Conservation (phyloP, 2,113 vertebrate genomes). For the Lonchura striata region DNA sequence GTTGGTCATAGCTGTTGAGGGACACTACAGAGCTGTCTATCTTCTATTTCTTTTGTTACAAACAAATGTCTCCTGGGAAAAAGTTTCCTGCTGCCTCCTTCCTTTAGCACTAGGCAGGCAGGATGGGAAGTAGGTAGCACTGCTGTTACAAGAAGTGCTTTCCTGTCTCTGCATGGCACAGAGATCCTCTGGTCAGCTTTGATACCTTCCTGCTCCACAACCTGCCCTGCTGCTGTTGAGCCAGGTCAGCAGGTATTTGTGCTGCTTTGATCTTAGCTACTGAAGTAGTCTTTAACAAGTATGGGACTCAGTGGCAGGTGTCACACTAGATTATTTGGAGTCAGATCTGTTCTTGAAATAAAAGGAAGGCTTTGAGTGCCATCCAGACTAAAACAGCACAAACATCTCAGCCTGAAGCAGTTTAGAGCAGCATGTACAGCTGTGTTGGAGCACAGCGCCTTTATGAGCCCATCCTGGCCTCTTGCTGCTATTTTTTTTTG, state of each 20-base stretch:
- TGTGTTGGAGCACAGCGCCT: rapidly evolving
- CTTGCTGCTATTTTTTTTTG: background rate
- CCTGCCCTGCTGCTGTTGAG: background rate
- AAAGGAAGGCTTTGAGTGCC: background rate
- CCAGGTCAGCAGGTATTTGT: background rate
- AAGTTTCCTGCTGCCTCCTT: background rate
- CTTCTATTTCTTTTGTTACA: background rate
- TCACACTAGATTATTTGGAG: background rate
- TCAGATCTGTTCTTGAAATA: background rate
- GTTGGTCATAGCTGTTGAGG: background rate
- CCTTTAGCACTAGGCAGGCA: background rate
- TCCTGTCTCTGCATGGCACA: background rate
- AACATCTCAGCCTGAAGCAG: background rate
- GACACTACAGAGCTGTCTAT: background rate
- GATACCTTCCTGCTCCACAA: background rate
- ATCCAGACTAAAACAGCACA: background rate
- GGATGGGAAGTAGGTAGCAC: background rate
- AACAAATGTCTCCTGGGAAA: background rate
- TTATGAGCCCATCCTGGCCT: background rate
- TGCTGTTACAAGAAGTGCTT: background rate
- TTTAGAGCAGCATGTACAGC: background rate
- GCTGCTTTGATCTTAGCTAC: background rate
- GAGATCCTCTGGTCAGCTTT: background rate
- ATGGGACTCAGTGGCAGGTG: background rate
- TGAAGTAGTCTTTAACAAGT: background rate